Base-by-base conservation (phyloP, 1,140 invertebrate species). In the Monomorium pharaonis region DNA sequence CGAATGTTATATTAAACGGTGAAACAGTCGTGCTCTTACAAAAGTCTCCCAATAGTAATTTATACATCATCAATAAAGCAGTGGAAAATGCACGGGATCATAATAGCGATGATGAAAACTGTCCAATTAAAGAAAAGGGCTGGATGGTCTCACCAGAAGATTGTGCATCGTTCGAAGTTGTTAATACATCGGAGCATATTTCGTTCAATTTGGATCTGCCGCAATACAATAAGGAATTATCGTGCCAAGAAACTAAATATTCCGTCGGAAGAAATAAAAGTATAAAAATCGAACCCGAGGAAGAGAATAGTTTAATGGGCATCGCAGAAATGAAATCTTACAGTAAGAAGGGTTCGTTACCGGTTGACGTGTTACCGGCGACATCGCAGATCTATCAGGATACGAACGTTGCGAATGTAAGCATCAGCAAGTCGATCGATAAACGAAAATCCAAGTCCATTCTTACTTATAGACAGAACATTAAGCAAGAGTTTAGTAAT, bases 31-130 rank as follows among this genome's bases (percentile, higher is more conserved):
- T 95, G 24, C 65, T 95, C 0, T 51, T 93, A 16, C 94, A 92
- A 78, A 95, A 95, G 21, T 94, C 94, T 9, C 95, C 94, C 0
- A 95, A 95, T 77, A 95, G 94, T n/a, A 95, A 95, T 88, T 75
- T 95, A 3, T 95, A 95, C 58, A 94, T 94, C 1, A 95, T 95
- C 18, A 95, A 95, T 63, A 95, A 95, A 85, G 94, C 95, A 0
- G 90, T 92, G 0, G 94, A 94, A 7, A 94, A 94, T 60, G 63
- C 76, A 5, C 69, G 88, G 63, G 56, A 92, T 86, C 47, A 92
- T 30, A 86, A 80, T 7, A 91, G 84, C 3, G 91, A 93, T 6
- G 93, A 93, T 3, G 92, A 93, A 1, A 74, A 33, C 1, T 62
- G 27, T 18, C 69, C 56, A 4, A 21, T 81, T 3, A 90, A 84